Evolutionary conservation across 1,140 invertebrate genomes (phyloP), one percentile per base, ranked within the genome.

Genomic region (Phenacoccus solenopsis): DNA sequence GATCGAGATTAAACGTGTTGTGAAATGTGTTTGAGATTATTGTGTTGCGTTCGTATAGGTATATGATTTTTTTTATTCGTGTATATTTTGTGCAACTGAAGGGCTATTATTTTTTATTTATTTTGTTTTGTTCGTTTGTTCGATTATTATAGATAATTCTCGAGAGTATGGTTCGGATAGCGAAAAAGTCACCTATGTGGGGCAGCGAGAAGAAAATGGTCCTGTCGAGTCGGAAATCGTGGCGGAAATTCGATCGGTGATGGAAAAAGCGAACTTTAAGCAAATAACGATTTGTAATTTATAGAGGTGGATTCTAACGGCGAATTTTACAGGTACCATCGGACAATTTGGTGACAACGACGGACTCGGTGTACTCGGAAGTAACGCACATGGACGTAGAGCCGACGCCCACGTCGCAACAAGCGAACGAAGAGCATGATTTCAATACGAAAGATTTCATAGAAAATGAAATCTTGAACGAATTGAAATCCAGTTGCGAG

Each of bases 401-500:
- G 22, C 9, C 10, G 13, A 59, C 4, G 59, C 4, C 59, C 59
- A 16, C 25, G 16, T 49, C 38, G 16, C 21, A 25, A 5, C 59
- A 16, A 64, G 16, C 21, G 2, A 16, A 24, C 59, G 25, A 64
- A 64, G 59, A 10, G 10, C 10, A 64, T 9, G 59, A 64, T 24
- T 64, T 27, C 22, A 27, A 64, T 24, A 24, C 59, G 59, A 64
- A 16, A 25, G 59, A 64, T 64, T 64, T 64, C 59, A 64, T 64
- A 10, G 59, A 64, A 27, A 64, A 64, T 16, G 59, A 64, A 24
- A 2, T 64, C 10, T 22, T 64, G 1, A 27, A 24, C 21, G 59
- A 64, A 16, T 24, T 64, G 59, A 64, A 64, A 16, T 64, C 59
- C 22, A 64, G 59, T 24, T 64, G 59, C 59, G 59, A 64, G 25